These are phyloP conservation scores for Mesocricetus auratus DNA, from an alignment of 2,113 vertebrate species.

Conservation along the genomic window DNA sequence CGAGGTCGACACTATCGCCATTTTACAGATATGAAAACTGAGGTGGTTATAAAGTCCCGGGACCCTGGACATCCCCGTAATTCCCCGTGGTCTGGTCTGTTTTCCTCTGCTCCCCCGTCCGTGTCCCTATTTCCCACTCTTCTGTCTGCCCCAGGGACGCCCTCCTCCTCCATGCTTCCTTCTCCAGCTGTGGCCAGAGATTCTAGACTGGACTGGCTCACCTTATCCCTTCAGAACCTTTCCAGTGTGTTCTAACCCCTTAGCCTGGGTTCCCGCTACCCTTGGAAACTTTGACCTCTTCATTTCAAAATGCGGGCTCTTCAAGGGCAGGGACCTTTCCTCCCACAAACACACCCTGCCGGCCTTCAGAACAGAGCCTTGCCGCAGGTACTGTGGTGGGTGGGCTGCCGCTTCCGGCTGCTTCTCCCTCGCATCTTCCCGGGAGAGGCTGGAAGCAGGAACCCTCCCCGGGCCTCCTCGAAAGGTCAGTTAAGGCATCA, in stretches of 20 bases:
- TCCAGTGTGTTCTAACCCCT: background rate
- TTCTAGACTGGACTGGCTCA: background rate
- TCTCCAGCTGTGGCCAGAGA: background rate
- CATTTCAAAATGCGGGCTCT: background rate
- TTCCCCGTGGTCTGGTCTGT: background rate
- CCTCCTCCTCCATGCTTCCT: background rate
- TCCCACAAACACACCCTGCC: background rate
- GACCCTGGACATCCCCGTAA: background rate
- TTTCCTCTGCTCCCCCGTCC: background rate
- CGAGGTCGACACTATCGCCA: background rate
- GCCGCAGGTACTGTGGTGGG: background rate
- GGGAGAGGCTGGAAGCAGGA: background rate
- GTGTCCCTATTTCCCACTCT: no score
- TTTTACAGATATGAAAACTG: background rate
- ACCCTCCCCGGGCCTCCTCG: background rate
- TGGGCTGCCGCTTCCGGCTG: accelerated
- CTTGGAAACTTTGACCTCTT: background rate
- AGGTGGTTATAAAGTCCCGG: background rate
- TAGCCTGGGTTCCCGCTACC: background rate
- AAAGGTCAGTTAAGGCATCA: background rate
- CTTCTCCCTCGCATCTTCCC: background rate
- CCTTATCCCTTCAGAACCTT: background rate
- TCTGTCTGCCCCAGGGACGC: background rate
- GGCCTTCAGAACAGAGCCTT: background rate
- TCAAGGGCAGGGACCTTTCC: background rate